Base-by-base conservation (phyloP, 1,140 invertebrate species). In the Galleria mellonella region DNA sequence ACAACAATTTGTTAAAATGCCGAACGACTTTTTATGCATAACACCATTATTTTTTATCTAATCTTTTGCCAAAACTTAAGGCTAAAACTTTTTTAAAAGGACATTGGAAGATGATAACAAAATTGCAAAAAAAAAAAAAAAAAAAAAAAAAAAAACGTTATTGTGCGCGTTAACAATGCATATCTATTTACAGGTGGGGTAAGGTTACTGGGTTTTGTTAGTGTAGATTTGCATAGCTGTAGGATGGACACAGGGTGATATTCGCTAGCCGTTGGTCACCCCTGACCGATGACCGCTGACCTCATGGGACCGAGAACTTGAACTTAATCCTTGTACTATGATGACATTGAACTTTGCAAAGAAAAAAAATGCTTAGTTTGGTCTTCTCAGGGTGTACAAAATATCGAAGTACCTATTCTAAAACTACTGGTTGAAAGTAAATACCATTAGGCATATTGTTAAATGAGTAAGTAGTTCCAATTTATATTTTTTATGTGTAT, bases 181-280 rank as follows among this genome's bases (percentile, higher is more conserved):
- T 12, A 27, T 28, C n/a, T 41, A 35, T 51, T 23, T 59, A 62
- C 56, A 62, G 60, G 55, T 58, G 43, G 60, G 51, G 51, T 47
- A 35, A 53, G 55, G 32, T 27, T 23, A 6, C 17, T 14, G 13
- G 43, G 41, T 55, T 23, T 54, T 35, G 40, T 36, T 33, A 32
- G 33, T 44, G 46, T 51, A 44, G 53, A 51, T 56, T 61, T 55
- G 40, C 49, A 38, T 36, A 27, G 48, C 15, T 10, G 17, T 13
- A n/a, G 14, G 48, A 52, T 53, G 37, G 55, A 23, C 17, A 23
- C 17, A 23, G 17, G 17, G 6, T 23, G 40, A 54, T 53, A 51
- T 61, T 66, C 43, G 68, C 62, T 48, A 53, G 60, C 74, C 74
- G 81, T 84, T 84, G 76, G 78, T 77, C 81, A 84, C 81, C 81